Percentiles rank a stretch among this genome's conserved stretches.
These are phyloP conservation scores for Syrmaticus mikado DNA, from an alignment of 2,113 vertebrate species.

Conservation along the genomic window DNA sequence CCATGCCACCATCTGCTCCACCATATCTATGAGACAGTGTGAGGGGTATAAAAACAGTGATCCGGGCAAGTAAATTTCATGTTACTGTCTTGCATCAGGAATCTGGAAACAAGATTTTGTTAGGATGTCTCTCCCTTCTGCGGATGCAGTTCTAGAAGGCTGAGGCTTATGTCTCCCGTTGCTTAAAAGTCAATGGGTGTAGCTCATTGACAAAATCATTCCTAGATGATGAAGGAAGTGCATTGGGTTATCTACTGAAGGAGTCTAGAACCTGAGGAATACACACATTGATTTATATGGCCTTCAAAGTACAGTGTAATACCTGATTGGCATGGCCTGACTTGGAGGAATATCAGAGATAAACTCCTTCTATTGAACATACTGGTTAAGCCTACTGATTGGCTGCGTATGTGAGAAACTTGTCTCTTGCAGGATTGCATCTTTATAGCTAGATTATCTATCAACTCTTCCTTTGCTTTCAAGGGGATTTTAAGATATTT, in stretches of 20 bases:
- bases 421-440: neutral
- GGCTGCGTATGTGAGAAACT: rapidly evolving
- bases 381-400: neutral
- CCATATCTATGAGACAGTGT: rapidly evolving
- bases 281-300: neutral
- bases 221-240: neutral
- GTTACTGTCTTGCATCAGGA: neutral
- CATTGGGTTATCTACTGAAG: neutral
- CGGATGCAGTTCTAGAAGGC: neutral
- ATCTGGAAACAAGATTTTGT: neutral
- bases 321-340: neutral
- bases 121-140: rapidly evolving
- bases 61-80: neutral
- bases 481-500: neutral
- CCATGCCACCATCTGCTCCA: rapidly evolving
- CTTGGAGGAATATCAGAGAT: neutral
- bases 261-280: neutral
- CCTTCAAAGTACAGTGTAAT: neutral
- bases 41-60: neutral
- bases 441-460: neutral
- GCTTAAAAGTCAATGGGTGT: neutral
- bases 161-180: neutral
- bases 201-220: neutral
- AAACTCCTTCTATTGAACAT: neutral
- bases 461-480: neutral